Percentiles rank a stretch among this genome's conserved stretches.
These are phyloP conservation scores for Ageneiosus marmoratus DNA, from an alignment of 2,113 vertebrate species.

Conservation along the genomic window DNA sequence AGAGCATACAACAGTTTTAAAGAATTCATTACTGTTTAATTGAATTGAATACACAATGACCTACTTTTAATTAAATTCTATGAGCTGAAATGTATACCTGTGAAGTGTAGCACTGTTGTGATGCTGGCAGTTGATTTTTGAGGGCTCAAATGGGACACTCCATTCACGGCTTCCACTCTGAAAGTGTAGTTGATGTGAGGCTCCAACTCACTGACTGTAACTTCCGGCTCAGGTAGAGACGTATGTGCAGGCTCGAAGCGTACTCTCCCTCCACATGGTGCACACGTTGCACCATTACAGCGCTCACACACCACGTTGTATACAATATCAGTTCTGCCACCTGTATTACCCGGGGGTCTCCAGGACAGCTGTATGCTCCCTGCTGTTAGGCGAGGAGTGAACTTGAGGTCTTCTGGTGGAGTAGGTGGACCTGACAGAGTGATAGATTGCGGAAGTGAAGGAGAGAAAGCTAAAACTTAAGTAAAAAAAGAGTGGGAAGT, in stretches of 20 bases:
- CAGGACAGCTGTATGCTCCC: constrained; percentile 85
- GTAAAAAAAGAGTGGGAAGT: background rate
- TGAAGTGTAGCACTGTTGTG: constrained; percentile 85
- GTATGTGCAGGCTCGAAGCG: constrained; percentile 71
- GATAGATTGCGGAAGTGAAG: background rate
- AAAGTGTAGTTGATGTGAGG: constrained; percentile 95
- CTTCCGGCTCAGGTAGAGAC: constrained; percentile 63
- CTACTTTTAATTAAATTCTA: background rate
- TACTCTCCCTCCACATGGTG: constrained; percentile 78
- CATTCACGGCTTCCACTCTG: constrained; percentile 81
- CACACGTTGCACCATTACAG: constrained; percentile 78
- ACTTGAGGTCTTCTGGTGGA: constrained; percentile 74
- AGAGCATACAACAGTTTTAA: background rate
- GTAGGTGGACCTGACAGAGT: constrained; percentile 80
- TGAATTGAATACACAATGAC: background rate
- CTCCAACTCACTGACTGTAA: constrained; percentile 80
- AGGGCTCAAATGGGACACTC: constrained; percentile 78
- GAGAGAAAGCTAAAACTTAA: too few species aligned
- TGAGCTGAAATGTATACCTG: constrained; percentile 69
- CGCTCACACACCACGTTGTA: constrained; percentile 83
- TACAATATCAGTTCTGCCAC: constrained; percentile 80
- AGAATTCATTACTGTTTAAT: background rate
- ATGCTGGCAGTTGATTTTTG: constrained; percentile 67
- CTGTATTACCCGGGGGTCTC: constrained; percentile 77
- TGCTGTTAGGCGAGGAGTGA: constrained; percentile 69